These are phyloP conservation scores for Chiridota heheva DNA, from an alignment of 35 echinoderm and acorn worm genomes.

Conservation along the genomic window DNA sequence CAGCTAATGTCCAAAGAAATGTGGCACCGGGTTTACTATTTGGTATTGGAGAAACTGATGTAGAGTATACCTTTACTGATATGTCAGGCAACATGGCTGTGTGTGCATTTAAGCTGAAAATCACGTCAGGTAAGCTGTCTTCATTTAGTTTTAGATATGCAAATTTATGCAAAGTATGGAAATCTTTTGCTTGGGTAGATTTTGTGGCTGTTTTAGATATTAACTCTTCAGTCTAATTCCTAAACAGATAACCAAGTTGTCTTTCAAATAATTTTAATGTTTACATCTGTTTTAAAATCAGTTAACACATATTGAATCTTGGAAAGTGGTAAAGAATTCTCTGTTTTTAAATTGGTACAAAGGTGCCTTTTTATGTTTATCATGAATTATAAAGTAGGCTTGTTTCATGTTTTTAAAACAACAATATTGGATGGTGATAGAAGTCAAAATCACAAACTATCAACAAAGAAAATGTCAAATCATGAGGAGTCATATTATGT, in stretches of 20 bases:
- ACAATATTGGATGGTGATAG: no score
- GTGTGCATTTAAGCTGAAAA: background rate
- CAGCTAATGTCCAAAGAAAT: background rate
- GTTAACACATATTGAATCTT: no score
- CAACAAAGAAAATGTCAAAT: no score
- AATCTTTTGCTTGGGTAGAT: background rate
- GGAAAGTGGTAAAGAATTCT: no score
- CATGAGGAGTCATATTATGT: no score
- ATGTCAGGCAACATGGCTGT: background rate
- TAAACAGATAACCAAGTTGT: background rate
- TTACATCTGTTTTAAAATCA: no score
- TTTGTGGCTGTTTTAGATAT: background rate
- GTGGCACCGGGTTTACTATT: conserved; percentile 37
- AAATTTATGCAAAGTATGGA: background rate
- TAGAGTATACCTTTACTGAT: conserved; percentile 69
- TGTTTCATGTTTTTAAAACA: no score
- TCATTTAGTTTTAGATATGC: background rate
- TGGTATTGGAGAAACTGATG: conserved; percentile 53
- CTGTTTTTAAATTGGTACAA: no score
- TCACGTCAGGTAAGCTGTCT: conserved; percentile 5
- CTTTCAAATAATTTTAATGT: no score
- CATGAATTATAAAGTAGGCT: no score
- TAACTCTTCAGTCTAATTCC: background rate
- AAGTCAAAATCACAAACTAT: no score
- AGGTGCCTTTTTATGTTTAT: no score